These are phyloP conservation scores for Malacoraja senta DNA, from an alignment of 2,797 vertebrate species.

Conservation along the genomic window DNA sequence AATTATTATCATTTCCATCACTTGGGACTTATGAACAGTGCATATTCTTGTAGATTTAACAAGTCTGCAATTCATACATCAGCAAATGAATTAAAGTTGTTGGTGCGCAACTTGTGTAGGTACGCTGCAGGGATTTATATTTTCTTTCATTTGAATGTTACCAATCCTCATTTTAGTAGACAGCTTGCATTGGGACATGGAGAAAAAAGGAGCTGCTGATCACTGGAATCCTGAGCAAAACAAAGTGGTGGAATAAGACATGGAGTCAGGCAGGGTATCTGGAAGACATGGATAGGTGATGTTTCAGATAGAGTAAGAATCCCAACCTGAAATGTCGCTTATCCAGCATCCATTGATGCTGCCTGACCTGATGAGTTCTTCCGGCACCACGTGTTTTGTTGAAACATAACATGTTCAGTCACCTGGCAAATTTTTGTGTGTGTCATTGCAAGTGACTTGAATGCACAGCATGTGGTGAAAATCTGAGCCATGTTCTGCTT, in stretches of 20 bases:
- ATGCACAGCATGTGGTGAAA: background rate
- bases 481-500: background rate
- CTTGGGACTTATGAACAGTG: background rate
- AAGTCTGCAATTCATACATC: background rate
- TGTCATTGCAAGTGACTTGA: background rate
- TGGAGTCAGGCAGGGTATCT: too few species aligned
- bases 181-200: background rate
- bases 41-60: background rate
- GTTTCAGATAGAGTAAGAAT: too few species aligned
- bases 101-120: background rate
- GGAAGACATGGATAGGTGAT: too few species aligned
- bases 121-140: background rate
- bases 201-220: too few species aligned
- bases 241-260: too few species aligned
- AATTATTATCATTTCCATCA: background rate
- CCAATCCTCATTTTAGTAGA: background rate
- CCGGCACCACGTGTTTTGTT: too few species aligned
- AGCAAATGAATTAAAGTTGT: background rate
- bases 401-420: background rate
- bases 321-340: too few species aligned
- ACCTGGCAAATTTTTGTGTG: background rate
- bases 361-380: too few species aligned
- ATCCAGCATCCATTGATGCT: too few species aligned
- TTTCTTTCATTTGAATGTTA: background rate
- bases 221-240: too few species aligned